Conservation (phyloP, 2,888 invertebrate genomes). For the Drosophila ustulata region DNA sequence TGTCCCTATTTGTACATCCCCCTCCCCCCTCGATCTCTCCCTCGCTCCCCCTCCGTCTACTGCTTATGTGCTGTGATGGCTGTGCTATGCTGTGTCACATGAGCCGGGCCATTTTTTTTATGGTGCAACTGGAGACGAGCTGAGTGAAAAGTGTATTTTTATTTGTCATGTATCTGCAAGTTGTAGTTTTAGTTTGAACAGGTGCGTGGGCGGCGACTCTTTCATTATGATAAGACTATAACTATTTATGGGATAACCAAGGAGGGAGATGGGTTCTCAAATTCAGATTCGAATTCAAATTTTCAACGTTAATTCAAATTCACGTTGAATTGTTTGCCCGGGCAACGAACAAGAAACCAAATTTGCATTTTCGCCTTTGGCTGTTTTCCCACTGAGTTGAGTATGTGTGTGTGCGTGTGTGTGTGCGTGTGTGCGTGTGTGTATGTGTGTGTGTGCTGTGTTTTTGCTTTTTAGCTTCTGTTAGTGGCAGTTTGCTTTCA, state of each 20-base stretch:
- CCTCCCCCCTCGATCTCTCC: neutral
- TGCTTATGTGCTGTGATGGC: neutral
- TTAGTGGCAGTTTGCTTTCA: constrained; percentile 49
- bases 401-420: constrained; percentile 1
- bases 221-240: constrained; percentile 20
- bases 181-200: constrained; percentile 11
- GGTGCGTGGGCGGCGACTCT: neutral
- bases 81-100: constrained; percentile 14
- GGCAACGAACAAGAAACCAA: constrained; percentile 31
- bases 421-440: constrained; percentile 13
- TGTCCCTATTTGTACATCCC: constrained; percentile 18
- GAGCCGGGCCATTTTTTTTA: constrained; percentile 15
- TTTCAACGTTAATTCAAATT: constrained; percentile 31
- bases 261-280: constrained; percentile 10
- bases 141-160: constrained; percentile 23
- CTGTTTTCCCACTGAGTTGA: constrained; percentile 29
- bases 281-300: constrained; percentile 12
- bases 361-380: constrained; percentile 57
- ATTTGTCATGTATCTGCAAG: constrained; percentile 4
- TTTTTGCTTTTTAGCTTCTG: constrained; percentile 49
- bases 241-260: constrained; percentile 12
- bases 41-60: neutral
- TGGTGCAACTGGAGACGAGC: constrained; percentile 19
- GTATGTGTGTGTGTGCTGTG: constrained; percentile 21
- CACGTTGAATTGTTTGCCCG: constrained; percentile 26